These are phyloP conservation scores for Sipha maydis DNA, from an alignment of 2,888 invertebrate genomes.

Conservation along the genomic window DNA sequence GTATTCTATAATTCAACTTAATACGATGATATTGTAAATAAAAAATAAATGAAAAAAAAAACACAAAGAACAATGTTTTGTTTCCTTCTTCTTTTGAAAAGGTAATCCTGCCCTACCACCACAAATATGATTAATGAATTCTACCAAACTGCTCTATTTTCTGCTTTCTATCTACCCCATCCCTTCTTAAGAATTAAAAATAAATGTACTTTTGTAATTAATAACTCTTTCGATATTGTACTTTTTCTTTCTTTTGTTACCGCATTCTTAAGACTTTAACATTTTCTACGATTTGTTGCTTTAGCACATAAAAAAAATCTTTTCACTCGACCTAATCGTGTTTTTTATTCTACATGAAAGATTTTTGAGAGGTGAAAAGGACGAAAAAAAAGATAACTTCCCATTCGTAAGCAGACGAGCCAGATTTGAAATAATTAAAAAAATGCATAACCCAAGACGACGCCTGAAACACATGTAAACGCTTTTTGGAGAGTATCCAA, in stretches of 20 bases:
- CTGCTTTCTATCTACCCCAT: constrained; percentile 27
- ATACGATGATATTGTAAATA: background rate
- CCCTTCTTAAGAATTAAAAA: constrained; percentile 43
- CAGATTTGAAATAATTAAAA: constrained; percentile 57
- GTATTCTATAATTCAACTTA: background rate
- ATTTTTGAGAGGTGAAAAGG: constrained; percentile 33
- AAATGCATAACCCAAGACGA: background rate
- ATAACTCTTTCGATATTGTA: constrained; percentile 58
- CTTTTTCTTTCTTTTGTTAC: constrained; percentile 31
- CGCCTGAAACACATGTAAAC: constrained; percentile 53
- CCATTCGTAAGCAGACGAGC: constrained; percentile 50
- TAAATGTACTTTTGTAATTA: constrained; percentile 58
- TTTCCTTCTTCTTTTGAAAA: constrained; percentile 36
- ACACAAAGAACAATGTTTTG: constrained; percentile 23
- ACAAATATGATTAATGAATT: constrained; percentile 52
- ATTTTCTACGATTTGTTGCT: constrained; percentile 49
- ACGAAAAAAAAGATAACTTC: constrained; percentile 48
- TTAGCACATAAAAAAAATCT: constrained; percentile 39
- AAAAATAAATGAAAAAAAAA: constrained; percentile 11
- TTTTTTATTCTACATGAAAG: constrained; percentile 40
- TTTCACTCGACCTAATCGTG: constrained; percentile 50
- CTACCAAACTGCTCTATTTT: constrained; percentile 52
- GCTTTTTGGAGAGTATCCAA: constrained; percentile 50
- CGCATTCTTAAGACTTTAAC: constrained; percentile 15
- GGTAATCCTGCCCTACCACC: constrained; percentile 34